Conservation (phyloP, 2,113 vertebrate species). For the Calidris pygmaea region DNA sequence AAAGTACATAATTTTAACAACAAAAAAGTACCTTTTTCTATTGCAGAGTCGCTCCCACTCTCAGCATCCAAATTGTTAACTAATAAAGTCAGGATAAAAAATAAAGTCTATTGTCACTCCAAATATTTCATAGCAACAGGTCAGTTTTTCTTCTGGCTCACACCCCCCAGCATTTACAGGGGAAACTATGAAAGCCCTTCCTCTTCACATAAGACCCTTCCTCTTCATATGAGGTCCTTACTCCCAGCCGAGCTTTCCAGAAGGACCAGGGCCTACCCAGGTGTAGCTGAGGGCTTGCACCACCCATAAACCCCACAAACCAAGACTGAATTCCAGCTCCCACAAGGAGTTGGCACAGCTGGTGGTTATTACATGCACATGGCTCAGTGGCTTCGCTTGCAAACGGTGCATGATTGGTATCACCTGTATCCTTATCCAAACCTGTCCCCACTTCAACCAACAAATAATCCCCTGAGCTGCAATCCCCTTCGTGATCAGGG, state of each 20-base stretch:
- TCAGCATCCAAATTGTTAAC: neutral
- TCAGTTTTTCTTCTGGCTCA: rapidly evolving
- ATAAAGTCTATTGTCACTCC: rapidly evolving
- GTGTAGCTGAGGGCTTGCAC: neutral
- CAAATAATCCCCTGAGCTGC: neutral
- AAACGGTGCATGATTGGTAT: rapidly evolving
- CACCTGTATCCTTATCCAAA: neutral
- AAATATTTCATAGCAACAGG: rapidly evolving
- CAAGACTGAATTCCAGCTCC: neutral
- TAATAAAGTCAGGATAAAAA: rapidly evolving
- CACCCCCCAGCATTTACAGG: rapidly evolving
- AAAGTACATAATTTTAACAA: rapidly evolving
- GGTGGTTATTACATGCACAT: neutral
- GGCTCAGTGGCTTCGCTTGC: rapidly evolving
- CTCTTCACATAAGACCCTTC: rapidly evolving
- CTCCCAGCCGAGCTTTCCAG: neutral
- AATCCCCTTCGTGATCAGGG: too few relatives aligned
- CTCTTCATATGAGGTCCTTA: neutral
- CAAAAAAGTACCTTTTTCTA: neutral
- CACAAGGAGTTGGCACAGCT: rapidly evolving
- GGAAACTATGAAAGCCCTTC: neutral
- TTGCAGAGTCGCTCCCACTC: neutral
- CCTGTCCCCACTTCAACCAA: neutral
- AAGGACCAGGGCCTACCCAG: rapidly evolving
- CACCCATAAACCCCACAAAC: rapidly evolving